Conservation (phyloP, 2,888 invertebrate genomes). For the Ormyrus thymus region DNA sequence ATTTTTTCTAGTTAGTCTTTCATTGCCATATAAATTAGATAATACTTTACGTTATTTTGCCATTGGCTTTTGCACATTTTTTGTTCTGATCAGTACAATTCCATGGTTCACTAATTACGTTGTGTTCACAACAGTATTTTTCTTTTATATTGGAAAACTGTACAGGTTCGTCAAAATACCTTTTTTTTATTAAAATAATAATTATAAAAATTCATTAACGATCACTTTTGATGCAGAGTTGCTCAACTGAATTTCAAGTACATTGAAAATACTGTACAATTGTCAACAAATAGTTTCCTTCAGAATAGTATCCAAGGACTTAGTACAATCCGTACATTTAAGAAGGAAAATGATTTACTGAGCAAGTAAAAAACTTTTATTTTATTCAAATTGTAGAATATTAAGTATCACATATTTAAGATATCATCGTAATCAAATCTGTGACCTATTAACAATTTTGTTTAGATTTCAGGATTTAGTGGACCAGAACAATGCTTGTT, state of each 20-base stretch:
- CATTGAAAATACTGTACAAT: slow-evolving; percentile 77
- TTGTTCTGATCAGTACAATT: slow-evolving; percentile 76
- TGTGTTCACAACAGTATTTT: slow-evolving; percentile 74
- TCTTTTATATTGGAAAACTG: slow-evolving; percentile 73
- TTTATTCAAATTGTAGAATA: no score
- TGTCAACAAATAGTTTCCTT: slow-evolving; percentile 79
- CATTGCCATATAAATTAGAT: slow-evolving; percentile 78
- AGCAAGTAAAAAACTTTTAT: slow-evolving; percentile 69
- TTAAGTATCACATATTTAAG: no score
- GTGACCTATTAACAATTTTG: slow-evolving; percentile 19
- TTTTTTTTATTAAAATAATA: neutral
- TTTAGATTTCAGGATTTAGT: slow-evolving; percentile 75
- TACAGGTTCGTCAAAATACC: slow-evolving; percentile 69
- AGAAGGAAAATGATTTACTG: slow-evolving; percentile 76
- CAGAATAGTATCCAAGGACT: slow-evolving; percentile 78
- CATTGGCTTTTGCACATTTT: slow-evolving; percentile 75
- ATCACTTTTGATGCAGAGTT: slow-evolving; percentile 65
- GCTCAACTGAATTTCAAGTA: slow-evolving; percentile 77
- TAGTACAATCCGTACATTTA: slow-evolving; percentile 79
- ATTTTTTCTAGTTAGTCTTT: slow-evolving; percentile 76
- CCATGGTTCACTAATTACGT: slow-evolving; percentile 76
- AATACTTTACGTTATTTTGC: slow-evolving; percentile 78
- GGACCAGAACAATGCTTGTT: slow-evolving; percentile 75
- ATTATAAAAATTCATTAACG: no score
- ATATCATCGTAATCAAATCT: no score